Evolutionary conservation across 2,797 vertebrate species (phyloP), one percentile per base, ranked within the genome.

Genomic region (Hemibagrus guttatus): DNA sequence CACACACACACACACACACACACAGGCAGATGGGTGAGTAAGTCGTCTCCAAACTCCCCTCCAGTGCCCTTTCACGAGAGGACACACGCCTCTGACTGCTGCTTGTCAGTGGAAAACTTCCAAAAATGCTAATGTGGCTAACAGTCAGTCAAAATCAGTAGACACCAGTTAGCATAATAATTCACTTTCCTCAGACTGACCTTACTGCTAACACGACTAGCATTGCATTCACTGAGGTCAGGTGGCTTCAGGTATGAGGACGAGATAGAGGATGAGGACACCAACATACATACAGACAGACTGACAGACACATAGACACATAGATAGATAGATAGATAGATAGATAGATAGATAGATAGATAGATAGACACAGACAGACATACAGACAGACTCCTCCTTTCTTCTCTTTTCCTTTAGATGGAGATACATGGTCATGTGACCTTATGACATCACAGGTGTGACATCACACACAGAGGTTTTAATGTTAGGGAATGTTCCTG

Each of bases 101-200:
- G 75, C 28, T 6, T 26, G 72, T 52, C 14, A 52, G 26, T 52
- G 46, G 46, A 75, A 46, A 0, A 16, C 23, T 56, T 61, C 78
- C 78, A 80, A 61, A 78, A 80, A 63, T 80, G 35, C 21, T 80
- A 61, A 61, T 80, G 78, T 42, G 35, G 31, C 58, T 80, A 80
- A 80, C 58, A 26, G 58, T 23, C 78, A 80, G 35, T 42, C 19
- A 61, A 31, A 28, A 31, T 39, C 54, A 79, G 54, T 12, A 58
- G 8, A 79, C 54, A 28, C 6, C 74, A 61, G 21, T 42, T 63
- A 63, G 78, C 56, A 80, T 61, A 26, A 39, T n/a, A 80, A 80
- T 42, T 42, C 35, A 16, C 35, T 42, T 46, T 9, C 12, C 12
- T 26, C 58, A 26, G 76, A 59, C 46, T 76, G 49, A 76, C 54